Conservation (phyloP, 2,888 invertebrate genomes). For the Apotomis capreana region DNA sequence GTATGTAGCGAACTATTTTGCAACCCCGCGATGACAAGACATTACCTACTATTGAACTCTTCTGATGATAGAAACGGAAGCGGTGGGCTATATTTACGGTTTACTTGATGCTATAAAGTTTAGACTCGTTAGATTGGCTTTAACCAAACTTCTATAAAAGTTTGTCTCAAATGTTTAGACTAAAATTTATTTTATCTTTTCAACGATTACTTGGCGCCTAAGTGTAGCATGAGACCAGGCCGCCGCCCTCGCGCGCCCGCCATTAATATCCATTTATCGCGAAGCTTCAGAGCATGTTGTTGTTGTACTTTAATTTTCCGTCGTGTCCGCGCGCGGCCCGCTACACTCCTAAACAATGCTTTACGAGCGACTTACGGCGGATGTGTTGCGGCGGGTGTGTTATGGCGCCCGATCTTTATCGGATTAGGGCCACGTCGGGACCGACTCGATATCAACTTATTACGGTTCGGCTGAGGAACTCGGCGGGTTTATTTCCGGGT, state of each 20-base stretch:
- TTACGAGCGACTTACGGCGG: slow-evolving; percentile 23
- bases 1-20: too few relatives aligned
- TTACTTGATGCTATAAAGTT: too few relatives aligned
- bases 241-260: not conserved
- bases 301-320: slow-evolving; percentile 14
- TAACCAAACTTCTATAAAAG: too few relatives aligned
- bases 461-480: too few relatives aligned
- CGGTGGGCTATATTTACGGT: too few relatives aligned
- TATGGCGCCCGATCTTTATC: not conserved
- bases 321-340: slow-evolving; percentile 7
- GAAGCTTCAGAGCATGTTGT: not conserved
- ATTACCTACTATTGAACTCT: too few relatives aligned
- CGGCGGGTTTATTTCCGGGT: too few relatives aligned
- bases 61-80: too few relatives aligned
- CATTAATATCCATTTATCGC: slow-evolving; percentile 37
- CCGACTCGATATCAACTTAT: not conserved
- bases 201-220: too few relatives aligned
- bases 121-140: too few relatives aligned
- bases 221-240: not conserved
- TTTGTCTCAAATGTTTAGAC: too few relatives aligned
- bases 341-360: slow-evolving; percentile 10
- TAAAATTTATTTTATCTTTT: not conserved
- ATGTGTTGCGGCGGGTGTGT: not conserved
- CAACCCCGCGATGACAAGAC: too few relatives aligned
- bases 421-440: not conserved